A percentile compares a stretch with the other conserved stretches of the same genome.
Conservation (phyloP, 1,140 invertebrate species). For the Plodia interpunctella region DNA sequence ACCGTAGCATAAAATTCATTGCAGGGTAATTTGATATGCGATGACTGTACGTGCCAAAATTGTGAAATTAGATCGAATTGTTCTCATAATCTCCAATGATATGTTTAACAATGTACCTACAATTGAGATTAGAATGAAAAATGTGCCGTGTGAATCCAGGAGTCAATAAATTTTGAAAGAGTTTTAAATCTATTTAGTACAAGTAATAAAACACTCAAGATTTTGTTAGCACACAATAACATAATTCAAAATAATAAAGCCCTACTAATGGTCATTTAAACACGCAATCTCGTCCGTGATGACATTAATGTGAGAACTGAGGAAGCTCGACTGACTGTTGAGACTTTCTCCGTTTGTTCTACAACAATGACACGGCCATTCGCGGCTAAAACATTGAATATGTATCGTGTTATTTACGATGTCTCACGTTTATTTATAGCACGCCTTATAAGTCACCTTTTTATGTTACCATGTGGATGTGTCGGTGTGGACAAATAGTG, state of each 20-base stretch:
- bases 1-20: too few relatives aligned
- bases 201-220: neutral
- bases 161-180: too few relatives aligned
- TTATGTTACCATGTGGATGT: neutral
- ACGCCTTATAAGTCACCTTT: neutral
- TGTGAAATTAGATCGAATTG: too few relatives aligned
- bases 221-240: conserved; percentile 4
- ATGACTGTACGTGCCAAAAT: too few relatives aligned
- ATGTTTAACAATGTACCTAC: too few relatives aligned
- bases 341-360: neutral
- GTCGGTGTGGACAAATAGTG: neutral
- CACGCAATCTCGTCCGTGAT: conserved; percentile 1
- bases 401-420: conserved; percentile 4
- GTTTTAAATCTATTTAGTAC: neutral
- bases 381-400: neutral
- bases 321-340: neutral
- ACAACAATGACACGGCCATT: neutral
- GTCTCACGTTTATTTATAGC: conserved; percentile 4
- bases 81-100: too few relatives aligned
- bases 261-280: conserved; percentile 6
- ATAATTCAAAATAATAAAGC: conserved; percentile 4
- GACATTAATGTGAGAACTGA: conserved; percentile 4
- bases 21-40: too few relatives aligned
- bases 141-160: too few relatives aligned
- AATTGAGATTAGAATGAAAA: too few relatives aligned